These are phyloP conservation scores for Drosophila hamatofila DNA, from an alignment of 2,888 invertebrate genomes.

Conservation along the genomic window DNA sequence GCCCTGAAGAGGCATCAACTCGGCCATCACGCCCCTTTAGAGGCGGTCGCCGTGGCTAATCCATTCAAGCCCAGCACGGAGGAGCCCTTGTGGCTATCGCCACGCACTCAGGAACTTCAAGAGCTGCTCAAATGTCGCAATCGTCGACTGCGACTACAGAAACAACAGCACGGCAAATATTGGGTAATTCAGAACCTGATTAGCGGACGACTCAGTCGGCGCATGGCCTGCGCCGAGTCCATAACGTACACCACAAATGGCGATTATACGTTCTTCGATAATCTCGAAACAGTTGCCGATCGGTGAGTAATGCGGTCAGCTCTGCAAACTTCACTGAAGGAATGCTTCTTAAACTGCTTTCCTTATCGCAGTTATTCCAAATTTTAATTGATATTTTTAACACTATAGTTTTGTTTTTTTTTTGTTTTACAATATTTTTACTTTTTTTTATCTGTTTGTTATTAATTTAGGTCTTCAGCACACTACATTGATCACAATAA, in stretches of 20 bases:
- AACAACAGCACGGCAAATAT: slow-evolving; percentile 76
- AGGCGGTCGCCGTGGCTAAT: background rate
- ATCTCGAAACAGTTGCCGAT: slow-evolving; percentile 87
- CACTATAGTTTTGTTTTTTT: no score
- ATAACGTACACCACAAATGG: slow-evolving; percentile 90
- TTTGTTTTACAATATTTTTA: background rate
- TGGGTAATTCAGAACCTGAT: slow-evolving; percentile 89
- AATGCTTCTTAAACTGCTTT: background rate
- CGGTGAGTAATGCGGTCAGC: slow-evolving; percentile 71
- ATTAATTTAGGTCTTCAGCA: background rate
- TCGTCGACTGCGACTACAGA: slow-evolving; percentile 56
- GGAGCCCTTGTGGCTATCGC: background rate
- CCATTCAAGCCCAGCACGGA: background rate
- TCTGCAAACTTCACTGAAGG: no score
- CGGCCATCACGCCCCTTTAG: fast-evolving
- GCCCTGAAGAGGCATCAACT: background rate
- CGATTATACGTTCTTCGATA: slow-evolving; percentile 89
- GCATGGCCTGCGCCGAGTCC: slow-evolving; percentile 87
- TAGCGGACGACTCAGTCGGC: slow-evolving; percentile 84
- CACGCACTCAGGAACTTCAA: slow-evolving; percentile 57
- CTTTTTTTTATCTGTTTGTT: background rate
- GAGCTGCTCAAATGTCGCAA: slow-evolving; percentile 70
- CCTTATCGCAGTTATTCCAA: background rate
- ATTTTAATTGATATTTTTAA: no score
- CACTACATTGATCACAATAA: background rate